These are phyloP conservation scores for Schizothorax lantsangensis DNA, from an alignment of 2,797 vertebrate species.

Conservation along the genomic window DNA sequence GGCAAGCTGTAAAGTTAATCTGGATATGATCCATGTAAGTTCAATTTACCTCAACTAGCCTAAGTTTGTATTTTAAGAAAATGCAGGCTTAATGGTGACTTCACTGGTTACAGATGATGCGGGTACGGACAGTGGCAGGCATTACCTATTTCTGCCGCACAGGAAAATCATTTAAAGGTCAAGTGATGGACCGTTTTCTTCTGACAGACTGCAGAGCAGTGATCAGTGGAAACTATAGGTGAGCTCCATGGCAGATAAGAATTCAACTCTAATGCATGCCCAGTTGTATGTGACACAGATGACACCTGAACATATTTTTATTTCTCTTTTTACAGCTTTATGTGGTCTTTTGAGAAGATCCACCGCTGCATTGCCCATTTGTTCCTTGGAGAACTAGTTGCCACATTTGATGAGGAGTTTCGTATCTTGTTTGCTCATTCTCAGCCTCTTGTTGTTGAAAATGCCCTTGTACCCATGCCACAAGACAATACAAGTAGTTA, in stretches of 20 bases:
- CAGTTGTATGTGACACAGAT: background rate
- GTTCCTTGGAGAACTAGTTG: constrained; percentile 94
- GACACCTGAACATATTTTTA: constrained; percentile 3
- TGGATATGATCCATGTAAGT: constrained; percentile 90
- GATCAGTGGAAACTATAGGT: constrained; percentile 98
- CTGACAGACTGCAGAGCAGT: constrained; percentile 93
- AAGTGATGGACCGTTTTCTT: constrained; percentile 95
- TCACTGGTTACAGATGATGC: constrained; percentile 86
- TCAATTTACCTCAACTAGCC: background rate
- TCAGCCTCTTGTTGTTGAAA: constrained; percentile 88
- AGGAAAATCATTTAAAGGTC: constrained; percentile 94
- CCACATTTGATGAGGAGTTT: constrained; percentile 97
- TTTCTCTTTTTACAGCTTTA: constrained; percentile 82
- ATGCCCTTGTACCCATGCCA: constrained; percentile 76
- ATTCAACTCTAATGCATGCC: background rate
- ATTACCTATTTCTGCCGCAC: constrained; percentile 93
- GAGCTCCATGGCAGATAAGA: constrained; percentile 55
- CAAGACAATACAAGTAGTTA: constrained; percentile 63
- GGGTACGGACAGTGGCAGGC: constrained; percentile 92
- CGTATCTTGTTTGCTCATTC: constrained; percentile 96
- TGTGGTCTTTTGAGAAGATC: constrained; percentile 99
- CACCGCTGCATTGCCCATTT: constrained; percentile 96
- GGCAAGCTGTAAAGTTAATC: constrained; percentile 88
- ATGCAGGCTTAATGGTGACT: constrained; percentile 9
- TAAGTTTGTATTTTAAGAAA: background rate